Evolutionary conservation across 2,113 vertebrate species (phyloP), one percentile per base, ranked within the genome.

Genomic region (Leptosomus discolor): DNA sequence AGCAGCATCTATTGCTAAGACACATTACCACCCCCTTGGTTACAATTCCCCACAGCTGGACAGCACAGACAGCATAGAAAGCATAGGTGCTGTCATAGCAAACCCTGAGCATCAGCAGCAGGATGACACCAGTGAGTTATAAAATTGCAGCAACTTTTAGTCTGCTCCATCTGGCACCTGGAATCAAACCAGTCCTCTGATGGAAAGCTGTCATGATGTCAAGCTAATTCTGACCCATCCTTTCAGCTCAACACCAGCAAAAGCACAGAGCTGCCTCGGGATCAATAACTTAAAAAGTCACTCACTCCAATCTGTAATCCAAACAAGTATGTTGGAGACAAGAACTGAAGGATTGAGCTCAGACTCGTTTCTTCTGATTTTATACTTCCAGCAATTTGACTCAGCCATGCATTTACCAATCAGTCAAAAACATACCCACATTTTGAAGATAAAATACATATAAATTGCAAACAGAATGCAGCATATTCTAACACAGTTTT

Each of bases 91-190:
- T 70, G n/a, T 88, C 45, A 34, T 5, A 76, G 50, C 23, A 88
- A 85, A 96, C 29, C 45, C 82, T 39, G 19, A 77, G 46, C 75
- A 83, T 8, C 90, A 86, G 26, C 78, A 94, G 58, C 67, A 85
- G 78, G 70, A 54, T 77, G 64, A 92, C 53, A 94, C 50, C 58
- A 60, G n/a, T 2, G 30, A 86, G 64, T 68, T 88, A 80, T 18
- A 81, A 87, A n/a, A 87, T 2, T 60, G 45, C 73, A 95, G 57
- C 36, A 84, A 64, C 86, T 92, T 92, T 63, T 27, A 86, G 39
- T 43, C 71, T 53, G 73, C 51, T 96, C 91, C 79, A 84, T 89
- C 60, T 91, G 91, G 92, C 80, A 92, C 86, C 83, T 94, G 95
- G 86, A 94, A 87, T 32, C 48, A 94, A 92, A 91, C 48, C 80